These are phyloP conservation scores for Paradisaea rubra DNA, from an alignment of 2,113 vertebrate genomes.

Conservation along the genomic window DNA sequence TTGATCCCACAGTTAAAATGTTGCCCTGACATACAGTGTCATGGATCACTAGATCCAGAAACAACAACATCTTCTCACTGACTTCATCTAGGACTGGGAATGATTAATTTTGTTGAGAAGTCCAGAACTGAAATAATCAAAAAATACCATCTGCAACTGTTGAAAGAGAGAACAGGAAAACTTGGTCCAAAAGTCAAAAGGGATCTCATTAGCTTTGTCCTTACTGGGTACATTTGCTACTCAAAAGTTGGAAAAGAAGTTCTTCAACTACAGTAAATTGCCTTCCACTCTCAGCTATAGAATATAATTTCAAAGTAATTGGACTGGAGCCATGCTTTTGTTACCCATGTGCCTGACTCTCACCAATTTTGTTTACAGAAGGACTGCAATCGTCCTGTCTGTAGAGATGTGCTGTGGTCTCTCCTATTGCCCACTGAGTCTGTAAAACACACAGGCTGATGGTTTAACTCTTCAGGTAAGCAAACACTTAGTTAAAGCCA, in stretches of 20 bases:
- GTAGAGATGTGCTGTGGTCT: background rate
- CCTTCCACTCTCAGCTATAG: background rate
- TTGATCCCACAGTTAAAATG: background rate
- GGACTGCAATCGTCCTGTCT: background rate
- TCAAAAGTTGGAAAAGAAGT: background rate
- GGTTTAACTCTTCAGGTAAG: background rate
- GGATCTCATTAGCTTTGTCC: background rate
- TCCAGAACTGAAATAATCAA: background rate
- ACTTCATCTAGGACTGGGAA: background rate
- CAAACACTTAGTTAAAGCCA: background rate
- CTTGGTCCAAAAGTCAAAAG: background rate
- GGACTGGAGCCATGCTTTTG: background rate
- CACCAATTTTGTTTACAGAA: background rate
- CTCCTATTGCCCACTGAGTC: background rate
- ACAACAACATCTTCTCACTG: background rate
- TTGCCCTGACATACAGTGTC: rapidly evolving
- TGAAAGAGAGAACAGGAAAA: background rate
- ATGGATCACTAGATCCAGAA: background rate
- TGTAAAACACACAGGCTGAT: rapidly evolving
- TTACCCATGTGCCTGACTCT: background rate
- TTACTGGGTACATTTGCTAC: background rate
- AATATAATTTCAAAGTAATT: background rate
- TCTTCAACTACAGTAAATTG: background rate
- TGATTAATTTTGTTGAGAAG: background rate
- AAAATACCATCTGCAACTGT: background rate